These are phyloP conservation scores for Osmerus mordax DNA, from an alignment of 2,113 vertebrate species.

Conservation along the genomic window DNA sequence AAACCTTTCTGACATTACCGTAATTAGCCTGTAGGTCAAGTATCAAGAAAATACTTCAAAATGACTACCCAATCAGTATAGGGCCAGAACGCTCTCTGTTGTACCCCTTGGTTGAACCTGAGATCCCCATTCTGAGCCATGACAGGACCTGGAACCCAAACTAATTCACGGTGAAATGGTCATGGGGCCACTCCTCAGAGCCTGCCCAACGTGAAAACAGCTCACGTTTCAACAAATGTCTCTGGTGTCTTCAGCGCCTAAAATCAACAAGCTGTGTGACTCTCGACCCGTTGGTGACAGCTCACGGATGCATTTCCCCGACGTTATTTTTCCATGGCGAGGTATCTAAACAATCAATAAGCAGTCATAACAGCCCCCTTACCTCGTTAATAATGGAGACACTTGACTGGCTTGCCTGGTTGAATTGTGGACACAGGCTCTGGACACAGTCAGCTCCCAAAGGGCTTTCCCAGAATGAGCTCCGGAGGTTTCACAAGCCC, in stretches of 20 bases:
- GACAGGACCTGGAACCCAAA: conserved; percentile 57
- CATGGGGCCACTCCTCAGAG: conserved; percentile 50
- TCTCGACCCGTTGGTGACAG: conserved; percentile 65
- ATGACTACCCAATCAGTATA: background rate
- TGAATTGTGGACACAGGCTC: conserved; percentile 61
- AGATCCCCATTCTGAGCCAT: conserved; percentile 39
- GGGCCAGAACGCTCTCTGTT: background rate
- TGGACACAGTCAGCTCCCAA: conserved; percentile 43
- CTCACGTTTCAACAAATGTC: conserved; percentile 42
- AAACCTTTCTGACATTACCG: background rate
- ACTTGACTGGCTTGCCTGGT: conserved; percentile 55
- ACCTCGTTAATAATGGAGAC: conserved; percentile 76
- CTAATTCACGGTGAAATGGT: conserved; percentile 68
- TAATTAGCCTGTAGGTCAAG: background rate
- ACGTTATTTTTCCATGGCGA: conserved; percentile 63
- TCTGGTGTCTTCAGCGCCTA: conserved; percentile 47
- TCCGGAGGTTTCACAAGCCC: conserved; percentile 65
- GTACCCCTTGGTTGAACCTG: conserved; percentile 47
- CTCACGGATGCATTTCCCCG: conserved; percentile 61
- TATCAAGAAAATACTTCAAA: background rate
- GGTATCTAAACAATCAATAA: conserved; percentile 65
- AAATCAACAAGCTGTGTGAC: conserved; percentile 46
- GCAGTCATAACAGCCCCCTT: conserved; percentile 60
- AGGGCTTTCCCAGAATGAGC: conserved; percentile 64
- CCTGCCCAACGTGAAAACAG: conserved; percentile 55